Percentiles rank a stretch among this genome's conserved stretches.
Conservation (phyloP, 30 jellyfish, hydroid and myxozoan species). For the Phacellophora camtschatica region DNA sequence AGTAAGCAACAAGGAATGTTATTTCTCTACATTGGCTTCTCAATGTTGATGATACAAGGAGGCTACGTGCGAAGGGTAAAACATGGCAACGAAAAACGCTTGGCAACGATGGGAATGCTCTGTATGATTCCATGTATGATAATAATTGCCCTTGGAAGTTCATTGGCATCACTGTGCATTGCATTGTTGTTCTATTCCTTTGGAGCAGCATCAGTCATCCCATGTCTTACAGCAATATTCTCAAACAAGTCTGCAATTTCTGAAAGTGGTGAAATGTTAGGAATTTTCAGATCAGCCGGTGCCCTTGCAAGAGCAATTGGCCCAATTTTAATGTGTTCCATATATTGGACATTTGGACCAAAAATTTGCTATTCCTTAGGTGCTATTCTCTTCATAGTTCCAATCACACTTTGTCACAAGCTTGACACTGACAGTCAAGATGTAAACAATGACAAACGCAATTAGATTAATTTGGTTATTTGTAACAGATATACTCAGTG, state of each 20-base stretch:
- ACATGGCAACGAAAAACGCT: conserved; percentile 58
- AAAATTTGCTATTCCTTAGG: conserved; percentile 76
- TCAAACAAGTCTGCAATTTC: conserved; percentile 48
- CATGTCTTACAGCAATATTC: conserved; percentile 88
- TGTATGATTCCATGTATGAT: conserved; percentile 80
- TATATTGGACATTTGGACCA: conserved; percentile 98
- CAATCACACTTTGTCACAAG: conserved; percentile 40
- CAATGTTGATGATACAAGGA: conserved; percentile 85
- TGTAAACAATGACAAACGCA: too few relatives aligned
- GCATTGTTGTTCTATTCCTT: conserved; percentile 74
- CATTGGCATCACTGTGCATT: conserved; percentile 8
- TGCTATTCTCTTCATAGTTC: conserved; percentile 72
- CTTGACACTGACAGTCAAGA: too few relatives aligned
- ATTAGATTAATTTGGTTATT: too few relatives aligned
- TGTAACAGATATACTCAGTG: too few relatives aligned
- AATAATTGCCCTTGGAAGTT: conserved; percentile 42
- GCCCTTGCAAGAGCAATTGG: conserved; percentile 99
- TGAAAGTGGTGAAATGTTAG: conserved; percentile 94
- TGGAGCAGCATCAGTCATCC: conserved; percentile 95
- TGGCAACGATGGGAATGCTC: conserved; percentile 67
- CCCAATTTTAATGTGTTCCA: conserved; percentile 63
- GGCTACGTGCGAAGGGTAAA: conserved; percentile 87
- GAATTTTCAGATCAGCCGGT: conserved; percentile 92
- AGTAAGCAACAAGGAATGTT: conserved; percentile 89
- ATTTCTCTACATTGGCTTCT: conserved; percentile 76